Base-by-base conservation (phyloP, 92 coral and sea anemone species). In the Heliopora coerulea region DNA sequence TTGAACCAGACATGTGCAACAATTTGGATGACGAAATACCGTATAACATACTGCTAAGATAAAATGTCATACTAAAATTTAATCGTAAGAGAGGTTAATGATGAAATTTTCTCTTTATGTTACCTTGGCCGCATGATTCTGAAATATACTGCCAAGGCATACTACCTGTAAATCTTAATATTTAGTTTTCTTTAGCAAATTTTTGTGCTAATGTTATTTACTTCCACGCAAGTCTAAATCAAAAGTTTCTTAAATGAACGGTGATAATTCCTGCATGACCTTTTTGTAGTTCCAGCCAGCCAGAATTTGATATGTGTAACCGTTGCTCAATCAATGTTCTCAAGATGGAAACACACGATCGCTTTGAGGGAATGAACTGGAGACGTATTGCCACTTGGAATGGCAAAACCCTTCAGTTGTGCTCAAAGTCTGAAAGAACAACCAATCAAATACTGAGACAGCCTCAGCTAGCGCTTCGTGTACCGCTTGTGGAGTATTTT, bases 401-500 rank as follows among this genome's bases (percentile, higher is more conserved):
- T 57, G 62, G 77, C 2, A 1, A 52, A 24, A 70, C 33, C 32
- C 15, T 70, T 23, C 77, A 70, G 25, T 8, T 42, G 14, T 70
- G 63, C 33, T 25, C 75, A 48, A 26, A 5, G 28, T 39, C 21
- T 18, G 60, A 50, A 17, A 35, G 9, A 27, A 9, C 18, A 41
- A 9, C 24, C 18, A 48, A 27, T 13, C 10, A 17, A 21, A 54
- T 8, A 31, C 77, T 23, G 24, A 46, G 5, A 1, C 63, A 52
- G 32, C 17, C 5, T 28, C 24, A 12, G 2, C 12, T 8, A 25
- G 62, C 26, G 1, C 30, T 70, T 33, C 62, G 77, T 1, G 50
- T 70, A 5, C 77, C 77, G 1, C 14, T 70, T 12, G 77, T 70
- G 13, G 77, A 70, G 29, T 70, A 70, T 33, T 52, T 33, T 28